These are phyloP conservation scores for Oncorhynchus tshawytscha DNA, from an alignment of 2,113 vertebrate species.

Conservation along the genomic window DNA sequence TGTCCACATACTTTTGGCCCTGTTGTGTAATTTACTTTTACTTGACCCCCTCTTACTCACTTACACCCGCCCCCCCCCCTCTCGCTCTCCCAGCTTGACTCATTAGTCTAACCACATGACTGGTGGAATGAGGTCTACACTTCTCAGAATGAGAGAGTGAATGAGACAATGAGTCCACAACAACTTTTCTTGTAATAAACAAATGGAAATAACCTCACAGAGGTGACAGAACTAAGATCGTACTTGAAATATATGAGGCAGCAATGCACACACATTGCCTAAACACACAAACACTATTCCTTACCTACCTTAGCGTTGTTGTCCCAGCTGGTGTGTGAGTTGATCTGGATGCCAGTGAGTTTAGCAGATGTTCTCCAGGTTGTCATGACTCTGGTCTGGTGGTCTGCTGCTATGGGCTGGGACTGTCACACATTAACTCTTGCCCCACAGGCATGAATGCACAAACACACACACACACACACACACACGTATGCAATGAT, in stretches of 20 bases:
- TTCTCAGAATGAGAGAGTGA: slow-evolving; percentile 19
- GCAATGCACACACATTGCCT: background rate
- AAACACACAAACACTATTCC: background rate
- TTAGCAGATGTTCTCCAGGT: background rate
- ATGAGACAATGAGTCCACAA: background rate
- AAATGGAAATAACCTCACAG: no score
- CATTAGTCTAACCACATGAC: slow-evolving; percentile 68
- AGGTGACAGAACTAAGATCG: no score
- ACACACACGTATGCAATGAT: background rate
- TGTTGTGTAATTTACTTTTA: background rate
- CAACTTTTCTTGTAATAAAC: no score
- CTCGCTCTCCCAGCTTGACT: slow-evolving; percentile 52
- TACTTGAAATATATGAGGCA: background rate
- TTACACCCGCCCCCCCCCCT: background rate
- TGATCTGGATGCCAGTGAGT: background rate
- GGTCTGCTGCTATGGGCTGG: no score
- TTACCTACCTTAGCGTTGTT: background rate
- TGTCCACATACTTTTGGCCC: no score
- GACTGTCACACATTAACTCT: background rate
- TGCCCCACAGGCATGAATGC: background rate
- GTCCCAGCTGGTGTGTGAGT: background rate
- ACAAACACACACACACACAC: background rate
- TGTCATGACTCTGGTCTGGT: background rate
- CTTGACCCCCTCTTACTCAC: background rate
- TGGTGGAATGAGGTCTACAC: slow-evolving; percentile 60